phyloP scores from a whole-genome alignment of 2,888 invertebrate species.

The Stomorhina lunata region DNA sequence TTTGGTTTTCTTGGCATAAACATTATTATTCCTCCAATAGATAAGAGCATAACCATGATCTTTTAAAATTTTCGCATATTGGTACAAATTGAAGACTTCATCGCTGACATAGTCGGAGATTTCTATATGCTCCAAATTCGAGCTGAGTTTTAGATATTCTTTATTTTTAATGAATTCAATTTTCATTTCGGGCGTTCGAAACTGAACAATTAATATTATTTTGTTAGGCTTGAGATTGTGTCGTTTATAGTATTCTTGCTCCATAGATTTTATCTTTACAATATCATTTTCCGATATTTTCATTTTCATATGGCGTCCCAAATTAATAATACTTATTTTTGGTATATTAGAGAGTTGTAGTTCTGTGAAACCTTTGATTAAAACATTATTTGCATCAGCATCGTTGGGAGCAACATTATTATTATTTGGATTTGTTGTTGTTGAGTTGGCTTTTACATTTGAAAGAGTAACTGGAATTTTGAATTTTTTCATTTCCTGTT shows the following conservation, averaged over 20 bases:
- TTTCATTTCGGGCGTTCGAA: conserved; percentile 21
- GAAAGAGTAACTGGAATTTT: neutral
- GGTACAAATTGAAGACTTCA: conserved; percentile 52
- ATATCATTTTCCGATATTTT: conserved; percentile 27
- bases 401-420: too few relatives aligned
- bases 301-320: conserved; percentile 26
- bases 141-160: conserved; percentile 27
- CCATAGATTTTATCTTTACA: neutral
- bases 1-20: conserved; percentile 53
- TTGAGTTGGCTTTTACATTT: neutral
- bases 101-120: conserved; percentile 52
- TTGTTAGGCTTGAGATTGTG: conserved; percentile 48
- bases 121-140: conserved; percentile 11
- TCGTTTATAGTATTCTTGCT: conserved; percentile 42
- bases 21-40: conserved; percentile 57
- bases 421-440: neutral
- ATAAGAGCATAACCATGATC: conserved; percentile 14
- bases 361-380: conserved; percentile 41
- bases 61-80: conserved; percentile 56
- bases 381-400: conserved; percentile 38
- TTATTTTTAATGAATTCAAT: conserved; percentile 51
- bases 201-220: conserved; percentile 37
- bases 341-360: neutral
- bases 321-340: conserved; percentile 24
- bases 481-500: neutral